phyloP scores from a whole-genome alignment of 2,797 vertebrate species.

The Rhadinocentrus ornatus region DNA sequence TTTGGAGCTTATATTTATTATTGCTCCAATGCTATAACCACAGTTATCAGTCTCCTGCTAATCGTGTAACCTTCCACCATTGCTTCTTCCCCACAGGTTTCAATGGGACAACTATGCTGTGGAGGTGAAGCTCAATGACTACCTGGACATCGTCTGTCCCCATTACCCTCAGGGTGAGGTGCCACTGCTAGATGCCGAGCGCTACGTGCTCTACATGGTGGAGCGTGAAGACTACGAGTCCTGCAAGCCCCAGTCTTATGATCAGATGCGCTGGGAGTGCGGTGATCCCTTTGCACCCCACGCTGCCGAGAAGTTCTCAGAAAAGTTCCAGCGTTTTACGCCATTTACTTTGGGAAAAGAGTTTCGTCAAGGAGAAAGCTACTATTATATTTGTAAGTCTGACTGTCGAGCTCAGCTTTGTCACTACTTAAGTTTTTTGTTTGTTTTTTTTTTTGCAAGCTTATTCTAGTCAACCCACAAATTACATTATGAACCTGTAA shows the following conservation, averaged over 20 bases:
- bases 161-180: constrained; percentile 89
- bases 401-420: not conserved
- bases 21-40: constrained; percentile 47
- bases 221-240: constrained; percentile 85
- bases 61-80: constrained; percentile 40
- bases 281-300: constrained; percentile 88
- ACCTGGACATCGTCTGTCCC: constrained; percentile 95
- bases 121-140: constrained; percentile 90
- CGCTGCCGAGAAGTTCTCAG: constrained; percentile 91
- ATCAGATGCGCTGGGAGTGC: constrained; percentile 95
- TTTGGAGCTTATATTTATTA: constrained; percentile 72
- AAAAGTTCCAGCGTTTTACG: constrained; percentile 96
- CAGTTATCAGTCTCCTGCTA: constrained; percentile 59
- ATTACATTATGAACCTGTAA: not conserved
- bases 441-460: not conserved
- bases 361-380: constrained; percentile 92
- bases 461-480: not conserved
- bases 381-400: constrained; percentile 97
- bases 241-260: constrained; percentile 90
- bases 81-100: constrained; percentile 80
- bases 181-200: constrained; percentile 83
- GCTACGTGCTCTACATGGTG: constrained; percentile 94
- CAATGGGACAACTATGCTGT: constrained; percentile 82
- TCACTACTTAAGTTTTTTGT: not conserved
- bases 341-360: constrained; percentile 94